Evolutionary conservation across 2,797 vertebrate genomes (phyloP).

Genomic region (Urophycis tenuis): DNA sequence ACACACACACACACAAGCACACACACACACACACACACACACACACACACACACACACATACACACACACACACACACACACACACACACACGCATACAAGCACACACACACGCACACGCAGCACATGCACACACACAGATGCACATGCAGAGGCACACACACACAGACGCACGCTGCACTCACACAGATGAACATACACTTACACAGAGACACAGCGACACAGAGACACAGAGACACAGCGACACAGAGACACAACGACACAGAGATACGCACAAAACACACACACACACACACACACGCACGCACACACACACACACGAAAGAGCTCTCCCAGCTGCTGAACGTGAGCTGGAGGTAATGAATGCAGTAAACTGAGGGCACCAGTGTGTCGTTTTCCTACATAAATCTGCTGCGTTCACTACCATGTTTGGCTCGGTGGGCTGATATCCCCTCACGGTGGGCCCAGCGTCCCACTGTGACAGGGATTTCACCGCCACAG

Average conservation of each 20-base stretch:
- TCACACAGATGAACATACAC: no score
- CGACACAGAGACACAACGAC: not conserved
- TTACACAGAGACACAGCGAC: no score
- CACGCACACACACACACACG: not conserved
- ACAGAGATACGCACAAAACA: not conserved
- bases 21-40: not conserved
- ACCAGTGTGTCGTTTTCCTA: not conserved
- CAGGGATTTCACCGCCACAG: not conserved
- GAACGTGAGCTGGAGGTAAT: not conserved
- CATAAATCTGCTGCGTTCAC: not conserved
- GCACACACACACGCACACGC: not conserved
- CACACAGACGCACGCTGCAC: not conserved
- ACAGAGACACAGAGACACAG: not conserved
- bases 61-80: not conserved
- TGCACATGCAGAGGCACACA: not conserved
- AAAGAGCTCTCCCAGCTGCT: not conserved
- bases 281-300: not conserved
- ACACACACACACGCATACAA: not conserved
- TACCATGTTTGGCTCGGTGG: not conserved
- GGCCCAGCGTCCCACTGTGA: not conserved
- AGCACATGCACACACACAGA: not conserved
- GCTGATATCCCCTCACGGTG: not conserved
- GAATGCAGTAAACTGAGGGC: not conserved
- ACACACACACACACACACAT: not conserved
- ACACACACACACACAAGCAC: not conserved